Evolutionary conservation across 2,797 vertebrate species (phyloP), one percentile per base, ranked within the genome.

Genomic region (Basileuterus tristriatus): DNA sequence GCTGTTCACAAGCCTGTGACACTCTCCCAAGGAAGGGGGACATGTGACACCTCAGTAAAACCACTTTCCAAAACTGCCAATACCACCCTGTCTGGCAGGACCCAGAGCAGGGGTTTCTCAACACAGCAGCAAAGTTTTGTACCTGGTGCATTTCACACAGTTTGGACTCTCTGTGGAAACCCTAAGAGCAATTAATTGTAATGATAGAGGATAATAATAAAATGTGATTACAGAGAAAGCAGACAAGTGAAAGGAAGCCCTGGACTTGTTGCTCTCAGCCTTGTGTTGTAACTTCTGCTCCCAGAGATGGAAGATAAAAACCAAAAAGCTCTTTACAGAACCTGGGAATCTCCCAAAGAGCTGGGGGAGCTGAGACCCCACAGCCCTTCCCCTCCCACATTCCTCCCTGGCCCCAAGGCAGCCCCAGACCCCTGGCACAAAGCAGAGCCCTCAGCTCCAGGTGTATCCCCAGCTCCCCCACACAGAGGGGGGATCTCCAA

Each of bases 81-180:
- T 0, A 4, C 0, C 0, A 21, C 39, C 44, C 55, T 37, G 53
- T 50, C 15, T 0, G 0, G 62, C 80, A 78, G 56, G 55, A 56
- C 1, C 2, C 55, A 47, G 17, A 0, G 6, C n/a, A 27, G 70
- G 24, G 43, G 7, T 4, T 88, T 88, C 53, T 46, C 64, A 22
- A 24, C 0, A 2, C 0, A 34, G 69, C 1, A 59, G 59, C n/a
- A 12, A 60, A 58, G 14, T 29, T 62, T 30, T 32, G 18, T 9
- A 14, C 0, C 0, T 26, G 56, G 21, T 41, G 21, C 13, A 18
- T 53, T 62, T 69, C 22, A 96, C 59, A 21, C 1, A 12, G 9
- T 47, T 65, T 24, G 34, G 24, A 27, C 18, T 10, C 6, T 3
- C 24, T 19, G 36, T 62, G 11, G 60, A 69, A 77, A 10, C 24